Evolutionary conservation across 2,888 invertebrate species (phyloP), one percentile per base, ranked within the genome.

Genomic region (Aproaerema taeniolella): DNA sequence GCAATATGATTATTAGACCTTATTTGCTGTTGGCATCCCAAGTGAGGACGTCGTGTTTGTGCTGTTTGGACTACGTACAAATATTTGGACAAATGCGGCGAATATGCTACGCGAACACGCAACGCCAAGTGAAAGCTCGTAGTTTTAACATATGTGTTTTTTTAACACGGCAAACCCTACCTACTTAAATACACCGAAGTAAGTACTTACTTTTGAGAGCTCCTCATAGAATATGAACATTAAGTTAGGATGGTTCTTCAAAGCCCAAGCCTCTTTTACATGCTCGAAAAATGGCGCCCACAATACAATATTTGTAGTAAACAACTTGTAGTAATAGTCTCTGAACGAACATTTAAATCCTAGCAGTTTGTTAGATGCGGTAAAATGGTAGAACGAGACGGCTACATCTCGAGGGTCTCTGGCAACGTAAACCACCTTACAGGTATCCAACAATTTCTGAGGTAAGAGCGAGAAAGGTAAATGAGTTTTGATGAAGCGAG

Each of bases 221-320:
- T 93, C 90, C 67, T 93, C 93, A 55, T 93, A 93, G 57, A 90
- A 91, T 33, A 93, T 64, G 47, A 92, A 92, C 0, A 92, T 67
- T 5, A 92, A 70, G 67, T 93, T 92, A 2, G 87, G 62, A 46
- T 90, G 74, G 40, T 91, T 50, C 39, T 88, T 81, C 12, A 86
- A 59, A 1, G 77, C 65, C 89, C 91, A 91, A 0, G 90, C 93
- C 72, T 93, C 92, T 50, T 89, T 87, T 0, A 93, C 58, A 54
- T 93, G 93, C 32, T 88, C 87, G 87, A 91, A 92, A 54, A 90
- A 92, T 8, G 36, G 36, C 4, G 29, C 5, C n/a, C 16, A 20
- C 8, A 20, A 20, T 20, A 20, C 4, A 20, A 20, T 20, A 20
- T 6, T 20, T 20, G 8, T 20, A n/a, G n/a, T n/a, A n/a, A n/a